A percentile compares a stretch with the other conserved stretches of the same genome.
Evolutionary conservation across 2,797 vertebrate genomes (phyloP).

Genomic region (Mus minutoides): DNA sequence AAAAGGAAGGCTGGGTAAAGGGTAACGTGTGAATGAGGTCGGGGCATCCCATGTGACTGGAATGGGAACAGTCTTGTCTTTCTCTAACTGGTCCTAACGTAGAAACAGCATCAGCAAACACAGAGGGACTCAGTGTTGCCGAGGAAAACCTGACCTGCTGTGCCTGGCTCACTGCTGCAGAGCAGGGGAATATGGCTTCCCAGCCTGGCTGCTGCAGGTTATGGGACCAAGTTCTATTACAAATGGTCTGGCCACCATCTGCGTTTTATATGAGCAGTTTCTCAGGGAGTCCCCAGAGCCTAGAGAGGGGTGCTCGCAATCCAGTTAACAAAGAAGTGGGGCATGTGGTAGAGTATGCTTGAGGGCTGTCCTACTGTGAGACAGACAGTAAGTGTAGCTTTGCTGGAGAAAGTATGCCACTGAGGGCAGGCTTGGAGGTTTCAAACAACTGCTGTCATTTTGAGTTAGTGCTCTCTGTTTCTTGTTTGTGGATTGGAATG

Average conservation of each 20-base stretch:
- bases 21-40: not conserved
- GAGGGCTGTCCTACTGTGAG: not conserved
- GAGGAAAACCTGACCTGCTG: rapidly evolving
- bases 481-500: not conserved
- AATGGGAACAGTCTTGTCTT: not conserved
- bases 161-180: not conserved
- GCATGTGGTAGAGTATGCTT: no score
- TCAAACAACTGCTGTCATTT: not conserved
- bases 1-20: not conserved
- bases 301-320: not conserved
- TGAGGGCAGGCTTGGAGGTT: not conserved
- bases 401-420: not conserved
- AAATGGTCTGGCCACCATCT: not conserved
- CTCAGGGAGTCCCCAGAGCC: not conserved
- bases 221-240: not conserved
- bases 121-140: not conserved
- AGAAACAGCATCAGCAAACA: not conserved
- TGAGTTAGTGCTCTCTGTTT: not conserved
- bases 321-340: not conserved
- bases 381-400: not conserved
- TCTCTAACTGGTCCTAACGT: not conserved
- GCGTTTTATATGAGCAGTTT: not conserved
- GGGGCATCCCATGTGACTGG: not conserved
- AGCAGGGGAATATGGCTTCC: not conserved
- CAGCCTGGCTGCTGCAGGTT: not conserved